Conservation (phyloP, 2,113 vertebrate genomes). For the Toxostoma redivivum region DNA sequence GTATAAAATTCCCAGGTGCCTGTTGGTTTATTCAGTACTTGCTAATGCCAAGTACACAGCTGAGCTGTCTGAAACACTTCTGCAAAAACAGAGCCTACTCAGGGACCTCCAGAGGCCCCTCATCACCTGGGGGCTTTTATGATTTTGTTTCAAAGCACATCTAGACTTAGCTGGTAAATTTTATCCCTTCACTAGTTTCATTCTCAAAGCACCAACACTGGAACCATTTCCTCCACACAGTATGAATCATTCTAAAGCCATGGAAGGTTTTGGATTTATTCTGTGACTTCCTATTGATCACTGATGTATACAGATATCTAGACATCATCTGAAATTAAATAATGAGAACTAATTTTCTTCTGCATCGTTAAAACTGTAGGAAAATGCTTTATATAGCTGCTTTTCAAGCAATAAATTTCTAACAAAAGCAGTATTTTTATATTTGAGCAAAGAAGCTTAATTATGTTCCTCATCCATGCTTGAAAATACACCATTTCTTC, state of each 20-base stretch:
- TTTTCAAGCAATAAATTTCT: not conserved
- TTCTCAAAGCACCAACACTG: not conserved
- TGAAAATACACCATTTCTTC: not conserved
- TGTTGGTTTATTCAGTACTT: not conserved
- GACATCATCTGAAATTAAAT: not conserved
- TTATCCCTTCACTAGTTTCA: not conserved
- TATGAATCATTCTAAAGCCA: not conserved
- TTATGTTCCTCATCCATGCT: not conserved
- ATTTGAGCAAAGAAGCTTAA: not conserved
- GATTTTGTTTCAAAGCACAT: not conserved
- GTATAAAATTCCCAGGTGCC: not conserved
- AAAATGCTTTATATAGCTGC: not conserved
- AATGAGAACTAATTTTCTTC: not conserved
- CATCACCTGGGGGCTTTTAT: not conserved
- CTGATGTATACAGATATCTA: not conserved
- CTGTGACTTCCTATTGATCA: not conserved
- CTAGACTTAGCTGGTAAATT: not conserved
- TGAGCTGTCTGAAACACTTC: not conserved
- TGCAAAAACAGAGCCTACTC: not conserved
- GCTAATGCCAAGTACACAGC: not conserved
- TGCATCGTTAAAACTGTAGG: not conserved
- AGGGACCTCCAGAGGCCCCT: not conserved
- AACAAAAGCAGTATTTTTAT: not conserved
- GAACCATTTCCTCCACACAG: not conserved
- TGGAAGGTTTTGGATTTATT: not conserved